phyloP scores from a whole-genome alignment of 2,113 vertebrate species.

The Hiodon alosoides region DNA sequence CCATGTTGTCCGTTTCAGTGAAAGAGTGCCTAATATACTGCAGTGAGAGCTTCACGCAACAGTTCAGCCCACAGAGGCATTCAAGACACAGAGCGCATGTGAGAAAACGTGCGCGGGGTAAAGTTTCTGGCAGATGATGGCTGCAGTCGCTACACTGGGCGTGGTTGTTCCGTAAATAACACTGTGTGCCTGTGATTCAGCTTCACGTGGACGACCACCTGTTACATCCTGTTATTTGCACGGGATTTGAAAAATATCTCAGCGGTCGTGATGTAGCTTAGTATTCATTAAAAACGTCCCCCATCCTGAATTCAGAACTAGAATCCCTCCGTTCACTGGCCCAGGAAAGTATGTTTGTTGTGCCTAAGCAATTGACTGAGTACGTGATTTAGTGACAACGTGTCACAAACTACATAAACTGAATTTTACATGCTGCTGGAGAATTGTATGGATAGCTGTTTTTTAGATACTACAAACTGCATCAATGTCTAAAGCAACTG shows the following conservation, averaged over 20 bases:
- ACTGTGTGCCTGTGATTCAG: slow-evolving; percentile 26
- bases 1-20: slow-evolving; percentile 39
- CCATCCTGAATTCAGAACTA: no score
- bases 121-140: slow-evolving; percentile 20
- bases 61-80: slow-evolving; percentile 1
- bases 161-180: slow-evolving; percentile 13
- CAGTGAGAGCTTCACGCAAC: slow-evolving; percentile 1
- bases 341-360: not conserved
- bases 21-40: slow-evolving; percentile 37
- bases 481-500: not conserved
- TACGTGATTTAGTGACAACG: not conserved
- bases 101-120: slow-evolving; percentile 15
- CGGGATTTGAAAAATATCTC: not conserved
- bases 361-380: not conserved
- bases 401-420: not conserved
- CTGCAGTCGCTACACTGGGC: slow-evolving; percentile 8
- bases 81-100: slow-evolving; percentile 19
- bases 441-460: not conserved
- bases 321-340: not conserved
- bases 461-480: not conserved
- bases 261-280: no score
- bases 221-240: slow-evolving; percentile 35
- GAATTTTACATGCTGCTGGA: not conserved
- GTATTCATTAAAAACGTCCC: no score
- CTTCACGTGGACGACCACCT: slow-evolving; percentile 45